Evolutionary conservation across 2,888 invertebrate genomes (phyloP).

Genomic region (Drosophila anomalipes): DNA sequence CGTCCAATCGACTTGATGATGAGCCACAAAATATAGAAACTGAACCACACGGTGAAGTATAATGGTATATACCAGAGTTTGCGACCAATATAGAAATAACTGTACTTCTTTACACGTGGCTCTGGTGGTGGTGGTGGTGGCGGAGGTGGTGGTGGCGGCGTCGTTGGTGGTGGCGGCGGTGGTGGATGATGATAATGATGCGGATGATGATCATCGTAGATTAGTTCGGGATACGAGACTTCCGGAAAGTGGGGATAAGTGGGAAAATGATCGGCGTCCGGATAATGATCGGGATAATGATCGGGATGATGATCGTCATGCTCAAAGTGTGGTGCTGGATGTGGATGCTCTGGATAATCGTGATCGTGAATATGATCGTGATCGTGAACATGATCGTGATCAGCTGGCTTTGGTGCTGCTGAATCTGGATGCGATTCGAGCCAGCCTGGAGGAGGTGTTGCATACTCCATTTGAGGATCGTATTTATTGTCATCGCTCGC

Average conservation of each 20-base stretch:
- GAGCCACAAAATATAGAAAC: constrained; percentile 88
- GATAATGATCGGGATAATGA: constrained; percentile 48
- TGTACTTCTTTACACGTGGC: constrained; percentile 87
- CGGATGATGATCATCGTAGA: constrained; percentile 71
- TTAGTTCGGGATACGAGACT: constrained; percentile 55
- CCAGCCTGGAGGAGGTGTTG: constrained; percentile 84
- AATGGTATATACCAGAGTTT: constrained; percentile 90
- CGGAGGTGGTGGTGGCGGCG: constrained; percentile 60
- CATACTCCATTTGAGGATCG: constrained; percentile 81
- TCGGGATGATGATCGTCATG: constrained; percentile 57
- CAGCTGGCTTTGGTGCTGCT: constrained; percentile 60
- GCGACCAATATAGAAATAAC: constrained; percentile 89
- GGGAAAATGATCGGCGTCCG: constrained; percentile 24
- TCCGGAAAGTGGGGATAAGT: constrained; percentile 73
- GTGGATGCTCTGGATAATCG: constrained; percentile 60
- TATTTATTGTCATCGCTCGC: constrained; percentile 70
- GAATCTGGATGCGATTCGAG: constrained; percentile 79
- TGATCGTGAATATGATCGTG: constrained; percentile 60
- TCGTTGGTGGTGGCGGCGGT: constrained; percentile 74
- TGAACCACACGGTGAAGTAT: constrained; percentile 89
- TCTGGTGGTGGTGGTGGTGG: constrained; percentile 77
- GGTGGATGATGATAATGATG: constrained; percentile 70
- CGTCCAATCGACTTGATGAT: constrained; percentile 89
- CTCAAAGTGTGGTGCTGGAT: constrained; percentile 28
- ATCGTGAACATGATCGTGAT: constrained; percentile 62